A percentile compares a stretch with the other conserved stretches of the same genome.
Evolutionary conservation across 2,888 invertebrate species (phyloP).

Genomic region (Dascillus cervinus): DNA sequence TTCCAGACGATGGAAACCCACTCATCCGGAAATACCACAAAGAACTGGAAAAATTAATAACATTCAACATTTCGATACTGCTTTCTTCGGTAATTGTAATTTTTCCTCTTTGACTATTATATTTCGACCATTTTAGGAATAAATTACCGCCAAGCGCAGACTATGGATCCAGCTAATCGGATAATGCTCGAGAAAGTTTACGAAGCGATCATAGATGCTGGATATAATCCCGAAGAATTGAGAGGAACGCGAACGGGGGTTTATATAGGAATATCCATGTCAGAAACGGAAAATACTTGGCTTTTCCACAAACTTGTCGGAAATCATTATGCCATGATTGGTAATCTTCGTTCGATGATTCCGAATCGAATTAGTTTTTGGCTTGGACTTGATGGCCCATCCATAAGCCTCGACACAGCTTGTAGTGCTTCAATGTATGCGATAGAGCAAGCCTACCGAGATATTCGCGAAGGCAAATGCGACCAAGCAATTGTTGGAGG

Average conservation of each 20-base stretch:
- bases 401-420: conserved; percentile 84
- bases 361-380: conserved; percentile 86
- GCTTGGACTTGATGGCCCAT: conserved; percentile 83
- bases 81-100: conserved; percentile 46
- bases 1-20: conserved; percentile 65
- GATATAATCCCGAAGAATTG: conserved; percentile 58
- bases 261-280: conserved; percentile 67
- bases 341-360: conserved; percentile 77
- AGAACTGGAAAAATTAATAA: conserved; percentile 59
- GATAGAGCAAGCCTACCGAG: conserved; percentile 70
- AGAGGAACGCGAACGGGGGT: conserved; percentile 70
- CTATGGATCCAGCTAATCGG: conserved; percentile 50
- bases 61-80: conserved; percentile 48
- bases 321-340: conserved; percentile 43
- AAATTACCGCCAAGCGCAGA: conserved; percentile 57
- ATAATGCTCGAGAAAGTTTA: conserved; percentile 51
- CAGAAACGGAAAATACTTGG: conserved; percentile 70
- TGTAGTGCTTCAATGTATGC: conserved; percentile 92
- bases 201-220: conserved; percentile 51
- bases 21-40: conserved; percentile 49
- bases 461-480: conserved; percentile 72
- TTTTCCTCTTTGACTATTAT: too few species aligned
- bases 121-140: conserved; percentile 32
- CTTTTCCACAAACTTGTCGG: conserved; percentile 40
- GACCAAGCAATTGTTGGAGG: conserved; percentile 89